Base-by-base conservation (phyloP, 30 jellyfish, hydroid and myxozoan genomes). In the Mastigias papua region DNA sequence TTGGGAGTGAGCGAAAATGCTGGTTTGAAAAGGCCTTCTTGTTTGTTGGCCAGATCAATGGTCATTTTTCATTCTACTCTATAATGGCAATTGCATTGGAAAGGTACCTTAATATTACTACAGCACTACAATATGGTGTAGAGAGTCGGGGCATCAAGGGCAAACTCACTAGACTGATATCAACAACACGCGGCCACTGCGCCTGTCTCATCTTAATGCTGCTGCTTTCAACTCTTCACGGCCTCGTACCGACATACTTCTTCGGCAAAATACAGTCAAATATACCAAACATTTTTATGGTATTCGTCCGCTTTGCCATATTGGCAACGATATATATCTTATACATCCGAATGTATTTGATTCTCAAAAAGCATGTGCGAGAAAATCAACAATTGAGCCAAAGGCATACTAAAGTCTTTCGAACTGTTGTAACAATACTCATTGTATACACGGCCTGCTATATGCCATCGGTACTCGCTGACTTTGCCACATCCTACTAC, bases 31-130 rank as follows among this genome's bases (percentile, higher is more conserved):
- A 20, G 62, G 25, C 66, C n/a, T n/a, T 62, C 17, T 46, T 75
- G 76, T 85, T 85, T 21, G 25, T 72, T 4, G 88, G 88, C 26
- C 88, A 62, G 16, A 60, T 88, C 61, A 85, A 85, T 51, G 94
- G 87, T 7, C 94, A 85, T 73, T 72, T 85, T 32, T 85, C 94
- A 32, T 60, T 54, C 51, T 85, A 85, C 35, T 27, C 74, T 29
- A 57, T 85, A 16, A 23, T 73, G 68, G 74, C 84, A 28, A 85
- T 85, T 17, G 88, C 94, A 9, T 8, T 54, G 17, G 88, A 85
- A 50, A 28, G 88, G 58, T 85, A 72, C 76, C 46, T 85, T 0
- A 72, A 73, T 66, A 48, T 85, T 15, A 46, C 48, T 0, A 9
- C 78, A 15, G 13, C 84, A 37, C 2, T 85, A 48, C 33, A n/a